Evolutionary conservation across 2,888 invertebrate genomes (phyloP).

Genomic region (Brachynemurus nebulosus): DNA sequence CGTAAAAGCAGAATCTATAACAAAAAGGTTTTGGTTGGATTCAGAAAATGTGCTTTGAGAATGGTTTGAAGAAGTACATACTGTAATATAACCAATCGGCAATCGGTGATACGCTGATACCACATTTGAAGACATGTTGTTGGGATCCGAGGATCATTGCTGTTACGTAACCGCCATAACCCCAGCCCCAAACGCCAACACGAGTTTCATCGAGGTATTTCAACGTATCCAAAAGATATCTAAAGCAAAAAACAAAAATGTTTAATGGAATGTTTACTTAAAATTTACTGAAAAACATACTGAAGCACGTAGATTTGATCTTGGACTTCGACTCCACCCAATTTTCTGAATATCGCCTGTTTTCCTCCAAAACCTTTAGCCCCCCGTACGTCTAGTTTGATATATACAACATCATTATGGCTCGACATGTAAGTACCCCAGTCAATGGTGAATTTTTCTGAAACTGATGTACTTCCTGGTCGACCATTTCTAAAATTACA

Average conservation of each 20-base stretch:
- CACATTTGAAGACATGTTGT: slow-evolving; percentile 76
- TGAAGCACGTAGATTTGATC: slow-evolving; percentile 81
- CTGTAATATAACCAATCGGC: slow-evolving; percentile 94
- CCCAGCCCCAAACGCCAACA: slow-evolving; percentile 94
- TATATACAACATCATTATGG: slow-evolving; percentile 79
- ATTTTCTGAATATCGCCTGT: slow-evolving; percentile 61
- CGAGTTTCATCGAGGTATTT: slow-evolving; percentile 76
- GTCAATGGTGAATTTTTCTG: slow-evolving; percentile 72
- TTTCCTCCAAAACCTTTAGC: slow-evolving; percentile 57
- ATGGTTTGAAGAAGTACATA: too few species aligned
- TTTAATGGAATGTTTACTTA: background rate
- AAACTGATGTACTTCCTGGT: slow-evolving; percentile 82
- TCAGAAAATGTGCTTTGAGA: too few species aligned
- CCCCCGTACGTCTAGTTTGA: slow-evolving; percentile 82
- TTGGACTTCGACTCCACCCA: slow-evolving; percentile 83
- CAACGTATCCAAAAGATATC: slow-evolving; percentile 65
- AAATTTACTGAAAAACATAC: slow-evolving; percentile 25
- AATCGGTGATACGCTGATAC: slow-evolving; percentile 87
- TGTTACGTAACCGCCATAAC: slow-evolving; percentile 92
- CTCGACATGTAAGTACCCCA: slow-evolving; percentile 92
- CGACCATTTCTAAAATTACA: slow-evolving; percentile 63
- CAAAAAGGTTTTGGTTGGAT: slow-evolving; percentile 7
- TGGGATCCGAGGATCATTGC: slow-evolving; percentile 79
- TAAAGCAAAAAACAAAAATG: slow-evolving; percentile 28
- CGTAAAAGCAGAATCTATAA: slow-evolving; percentile 85